A percentile compares a stretch with the other conserved stretches of the same genome.
These are phyloP conservation scores for Acanthurus lineatus DNA, from an alignment of 2,797 vertebrate genomes.

Conservation along the genomic window DNA sequence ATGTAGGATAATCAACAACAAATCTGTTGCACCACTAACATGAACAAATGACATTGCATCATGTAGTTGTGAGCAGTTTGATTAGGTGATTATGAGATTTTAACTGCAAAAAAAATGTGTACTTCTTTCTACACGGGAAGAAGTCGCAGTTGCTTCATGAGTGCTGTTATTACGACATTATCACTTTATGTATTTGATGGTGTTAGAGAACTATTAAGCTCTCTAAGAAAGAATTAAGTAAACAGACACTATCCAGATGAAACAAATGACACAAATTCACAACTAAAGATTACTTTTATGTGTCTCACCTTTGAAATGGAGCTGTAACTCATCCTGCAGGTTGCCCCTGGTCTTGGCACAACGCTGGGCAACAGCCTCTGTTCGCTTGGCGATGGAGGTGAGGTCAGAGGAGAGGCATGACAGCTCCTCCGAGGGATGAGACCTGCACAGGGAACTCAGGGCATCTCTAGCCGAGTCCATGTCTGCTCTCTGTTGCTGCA, in stretches of 20 bases:
- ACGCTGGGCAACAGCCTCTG: conserved; percentile 89
- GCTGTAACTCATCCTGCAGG: conserved; percentile 92
- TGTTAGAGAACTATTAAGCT: not conserved
- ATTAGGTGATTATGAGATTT: conserved; percentile 54
- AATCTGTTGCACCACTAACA: conserved; percentile 68
- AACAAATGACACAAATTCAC: not conserved
- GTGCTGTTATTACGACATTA: conserved; percentile 3
- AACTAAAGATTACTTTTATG: not conserved
- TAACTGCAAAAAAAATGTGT: conserved; percentile 47
- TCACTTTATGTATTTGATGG: not conserved
- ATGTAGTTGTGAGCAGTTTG: conserved; percentile 47
- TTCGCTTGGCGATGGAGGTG: conserved; percentile 89
- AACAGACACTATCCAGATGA: not conserved
- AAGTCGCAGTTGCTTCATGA: conserved; percentile 1
- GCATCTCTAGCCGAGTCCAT: conserved; percentile 89
- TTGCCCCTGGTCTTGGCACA: conserved; percentile 87
- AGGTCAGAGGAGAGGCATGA: conserved; percentile 88
- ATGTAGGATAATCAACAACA: conserved; percentile 71
- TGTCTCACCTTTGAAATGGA: conserved; percentile 89
- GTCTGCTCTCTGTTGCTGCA: conserved; percentile 89
- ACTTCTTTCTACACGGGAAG: conserved; percentile 26
- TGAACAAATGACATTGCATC: conserved; percentile 55
- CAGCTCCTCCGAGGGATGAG: conserved; percentile 90
- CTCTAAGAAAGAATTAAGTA: not conserved
- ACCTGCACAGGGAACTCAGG: conserved; percentile 91